Percentiles rank a stretch among this genome's conserved stretches.
Conservation (phyloP, 30 jellyfish, hydroid and myxozoan species). For the Sanderia malayensis region DNA sequence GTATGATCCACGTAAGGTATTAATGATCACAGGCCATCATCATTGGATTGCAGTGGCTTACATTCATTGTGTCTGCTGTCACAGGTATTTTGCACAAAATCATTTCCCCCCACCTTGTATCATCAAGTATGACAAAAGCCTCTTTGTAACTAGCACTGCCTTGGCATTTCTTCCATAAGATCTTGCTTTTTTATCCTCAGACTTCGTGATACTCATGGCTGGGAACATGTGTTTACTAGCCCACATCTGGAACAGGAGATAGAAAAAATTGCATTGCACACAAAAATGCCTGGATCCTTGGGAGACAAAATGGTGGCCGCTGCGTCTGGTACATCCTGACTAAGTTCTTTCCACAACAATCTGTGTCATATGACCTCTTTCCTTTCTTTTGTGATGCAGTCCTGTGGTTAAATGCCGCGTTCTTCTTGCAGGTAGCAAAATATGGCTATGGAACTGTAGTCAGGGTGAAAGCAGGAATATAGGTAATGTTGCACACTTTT, state of each 20-base stretch:
- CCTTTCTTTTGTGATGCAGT: too few species aligned
- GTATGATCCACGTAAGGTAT: constrained; percentile 73
- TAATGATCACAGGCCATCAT: constrained; percentile 85
- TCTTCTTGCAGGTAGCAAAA: constrained; percentile 39
- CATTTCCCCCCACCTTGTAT: too few species aligned
- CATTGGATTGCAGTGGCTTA: constrained; percentile 95
- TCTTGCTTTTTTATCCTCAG: constrained; percentile 14
- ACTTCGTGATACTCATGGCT: constrained; percentile 86
- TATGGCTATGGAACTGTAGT: constrained; percentile 83
- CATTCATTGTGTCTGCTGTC: constrained; percentile 78
- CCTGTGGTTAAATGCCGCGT: not conserved
- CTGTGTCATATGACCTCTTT: too few species aligned
- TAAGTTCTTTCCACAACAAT: too few species aligned
- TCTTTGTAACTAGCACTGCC: too few species aligned
- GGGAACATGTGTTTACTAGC: constrained; percentile 90
- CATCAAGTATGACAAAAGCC: too few species aligned
- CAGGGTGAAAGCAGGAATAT: constrained; percentile 53
- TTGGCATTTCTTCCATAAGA: too few species aligned
- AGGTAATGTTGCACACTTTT: constrained; percentile 37
- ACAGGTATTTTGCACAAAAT: constrained; percentile 58
- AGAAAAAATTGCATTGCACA: constrained; percentile 89
- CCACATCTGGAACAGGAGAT: constrained; percentile 77
- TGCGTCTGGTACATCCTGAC: constrained; percentile 93
- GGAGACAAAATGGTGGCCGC: constrained; percentile 93
- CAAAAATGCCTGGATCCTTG: constrained; percentile 93